Evolutionary conservation across 2,888 invertebrate genomes (phyloP), one percentile per base, ranked within the genome.

Genomic region (Ypsolopha scabrella): DNA sequence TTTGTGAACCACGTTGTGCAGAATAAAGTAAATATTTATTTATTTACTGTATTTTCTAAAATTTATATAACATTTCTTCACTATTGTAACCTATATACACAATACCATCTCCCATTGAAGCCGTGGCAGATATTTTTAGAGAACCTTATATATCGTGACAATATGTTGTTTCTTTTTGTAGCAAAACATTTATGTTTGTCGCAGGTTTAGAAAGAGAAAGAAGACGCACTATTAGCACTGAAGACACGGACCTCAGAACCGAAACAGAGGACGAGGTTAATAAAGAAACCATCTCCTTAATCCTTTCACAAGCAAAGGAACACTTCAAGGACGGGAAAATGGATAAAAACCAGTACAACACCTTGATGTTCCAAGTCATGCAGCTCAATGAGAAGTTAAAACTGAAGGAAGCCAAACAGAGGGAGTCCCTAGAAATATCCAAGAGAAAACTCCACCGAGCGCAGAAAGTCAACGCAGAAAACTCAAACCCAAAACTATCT

Each of bases 291-390:
- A 92, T 93, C 60, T 91, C 93, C 54, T 91, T 92, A 45, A 94
- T 95, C 54, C 91, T 95, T 68, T 89, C 90, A 8, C 94, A 94
- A 64, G 96, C 96, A 0, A 94, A 94, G 54, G 93, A 93, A 61
- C 91, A 93, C 61, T 89, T 92, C 55, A 91, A 90, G 56, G 90
- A 91, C 50, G 94, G 95, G 0, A 89, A 90, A 46, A 89, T 95
- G 53, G 91, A 92, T 50, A 90, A 91, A 65, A 90, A 89, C 37
- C 92, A 94, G 63, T 93, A 93, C 68, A 91, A 92, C 60, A 90
- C 91, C 8, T 79, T 94, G 13, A 90, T 95, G 71, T 92, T 91
- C 68, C 93, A 93, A 70, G 92, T 94, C 1, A 81, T 94, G 55
- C 91, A 92, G 60, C 89, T 95, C 58, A 93, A 93, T 60, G 95